Evolutionary conservation across 2,113 vertebrate genomes (phyloP).

Genomic region (Bucco capensis): DNA sequence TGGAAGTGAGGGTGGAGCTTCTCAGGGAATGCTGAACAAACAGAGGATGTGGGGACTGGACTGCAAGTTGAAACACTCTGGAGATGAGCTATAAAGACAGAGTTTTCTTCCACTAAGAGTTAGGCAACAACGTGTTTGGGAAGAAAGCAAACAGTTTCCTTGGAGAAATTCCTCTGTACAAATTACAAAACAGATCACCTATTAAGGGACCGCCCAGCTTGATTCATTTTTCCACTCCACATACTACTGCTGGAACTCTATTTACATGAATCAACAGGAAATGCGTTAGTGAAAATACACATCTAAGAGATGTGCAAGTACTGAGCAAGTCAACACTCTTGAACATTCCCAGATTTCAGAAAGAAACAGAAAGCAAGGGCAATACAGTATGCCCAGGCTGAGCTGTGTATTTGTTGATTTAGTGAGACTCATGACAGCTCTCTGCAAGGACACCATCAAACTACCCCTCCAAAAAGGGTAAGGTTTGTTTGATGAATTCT

Average conservation of each 20-base stretch:
- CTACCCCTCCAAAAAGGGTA: neutral
- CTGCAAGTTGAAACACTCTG: conserved; percentile 10
- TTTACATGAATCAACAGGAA: neutral
- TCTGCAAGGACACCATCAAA: neutral
- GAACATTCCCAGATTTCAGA: neutral
- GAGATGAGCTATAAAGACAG: neutral
- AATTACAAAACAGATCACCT: neutral
- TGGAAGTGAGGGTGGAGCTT: conserved; percentile 52
- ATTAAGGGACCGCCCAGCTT: neutral
- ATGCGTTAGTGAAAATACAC: neutral
- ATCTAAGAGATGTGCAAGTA: neutral
- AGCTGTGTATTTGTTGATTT: neutral
- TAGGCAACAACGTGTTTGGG: conserved; percentile 33
- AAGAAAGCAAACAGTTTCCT: conserved; percentile 49
- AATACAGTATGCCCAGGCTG: neutral
- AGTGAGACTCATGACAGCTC: neutral
- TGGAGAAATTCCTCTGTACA: conserved; percentile 29
- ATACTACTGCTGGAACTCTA: neutral
- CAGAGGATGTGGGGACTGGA: conserved; percentile 15
- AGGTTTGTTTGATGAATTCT: neutral
- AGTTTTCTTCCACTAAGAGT: neutral
- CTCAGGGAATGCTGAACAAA: neutral
- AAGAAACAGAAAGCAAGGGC: neutral
- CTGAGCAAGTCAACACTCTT: neutral
- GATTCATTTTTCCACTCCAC: conserved; percentile 42